Conservation (phyloP, 2,888 invertebrate genomes). For the Drosophila recens region DNA sequence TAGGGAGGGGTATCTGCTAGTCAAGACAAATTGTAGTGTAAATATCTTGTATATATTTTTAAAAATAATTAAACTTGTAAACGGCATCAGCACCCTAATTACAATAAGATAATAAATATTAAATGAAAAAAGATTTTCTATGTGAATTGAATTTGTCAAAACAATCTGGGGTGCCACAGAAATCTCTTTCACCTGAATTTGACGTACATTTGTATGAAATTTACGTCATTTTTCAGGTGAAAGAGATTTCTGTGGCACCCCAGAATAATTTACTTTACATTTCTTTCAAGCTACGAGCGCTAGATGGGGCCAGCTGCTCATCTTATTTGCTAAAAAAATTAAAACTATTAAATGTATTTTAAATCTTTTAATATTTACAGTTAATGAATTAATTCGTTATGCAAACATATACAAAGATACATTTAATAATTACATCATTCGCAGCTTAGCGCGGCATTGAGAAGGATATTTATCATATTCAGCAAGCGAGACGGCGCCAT, state of each 20-base stretch:
- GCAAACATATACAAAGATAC: background rate
- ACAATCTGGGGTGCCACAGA: too few species aligned
- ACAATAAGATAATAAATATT: too few species aligned
- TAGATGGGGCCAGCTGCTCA: background rate
- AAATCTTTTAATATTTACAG: too few species aligned
- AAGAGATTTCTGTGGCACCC: too few species aligned
- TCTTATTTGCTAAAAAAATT: background rate
- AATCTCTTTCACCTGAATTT: too few species aligned
- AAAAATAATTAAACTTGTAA: too few species aligned
- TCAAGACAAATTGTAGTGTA: background rate
- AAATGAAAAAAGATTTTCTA: too few species aligned
- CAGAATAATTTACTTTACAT: too few species aligned
- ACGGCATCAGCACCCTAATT: too few species aligned
- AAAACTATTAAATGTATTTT: background rate
- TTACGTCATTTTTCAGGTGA: too few species aligned
- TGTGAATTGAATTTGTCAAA: too few species aligned
- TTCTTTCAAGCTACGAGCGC: background rate
- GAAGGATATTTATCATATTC: conserved; percentile 4
- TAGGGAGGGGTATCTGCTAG: background rate
- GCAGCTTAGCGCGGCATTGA: conserved; percentile 4
- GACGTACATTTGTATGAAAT: too few species aligned
- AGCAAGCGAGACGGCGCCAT: conserved; percentile 4
- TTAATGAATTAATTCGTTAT: conserved; percentile 5
- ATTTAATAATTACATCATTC: background rate
- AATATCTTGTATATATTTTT: background rate